Evolutionary conservation across 2,888 invertebrate species (phyloP).

Genomic region (Eupithecia inturbata): DNA sequence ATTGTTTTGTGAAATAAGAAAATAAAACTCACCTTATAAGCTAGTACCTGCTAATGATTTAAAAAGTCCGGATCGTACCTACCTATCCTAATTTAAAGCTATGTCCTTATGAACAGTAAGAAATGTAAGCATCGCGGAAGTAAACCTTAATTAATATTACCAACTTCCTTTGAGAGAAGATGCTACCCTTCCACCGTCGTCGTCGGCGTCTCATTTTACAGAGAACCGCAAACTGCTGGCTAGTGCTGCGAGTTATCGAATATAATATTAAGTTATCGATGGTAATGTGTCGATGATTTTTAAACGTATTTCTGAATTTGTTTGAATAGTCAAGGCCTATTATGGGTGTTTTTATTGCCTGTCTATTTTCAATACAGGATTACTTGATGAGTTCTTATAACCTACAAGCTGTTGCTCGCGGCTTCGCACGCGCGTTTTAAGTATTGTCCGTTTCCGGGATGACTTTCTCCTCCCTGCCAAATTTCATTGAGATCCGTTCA

Average conservation of each 20-base stretch:
- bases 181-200: slow-evolving; percentile 27
- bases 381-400: background rate
- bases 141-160: slow-evolving; percentile 30
- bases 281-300: background rate
- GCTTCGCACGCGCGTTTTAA: no score
- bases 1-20: background rate
- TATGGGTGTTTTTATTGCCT: background rate
- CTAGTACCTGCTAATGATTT: background rate
- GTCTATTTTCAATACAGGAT: background rate
- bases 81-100: background rate
- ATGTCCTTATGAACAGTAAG: slow-evolving; percentile 5
- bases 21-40: background rate
- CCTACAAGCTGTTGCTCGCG: no score
- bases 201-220: slow-evolving; percentile 21
- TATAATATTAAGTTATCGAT: background rate
- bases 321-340: background rate
- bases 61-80: background rate
- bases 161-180: slow-evolving; percentile 35
- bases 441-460: no score
- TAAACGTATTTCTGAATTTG: background rate
- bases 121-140: slow-evolving; percentile 19
- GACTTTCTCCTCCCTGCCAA: no score
- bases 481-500: no score
- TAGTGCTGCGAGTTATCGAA: slow-evolving; percentile 32
- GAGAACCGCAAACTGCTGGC: slow-evolving; percentile 1